A percentile compares a stretch with the other conserved stretches of the same genome.
Conservation (phyloP, 92 coral and sea anemone species). For the Bergia sp. region DNA sequence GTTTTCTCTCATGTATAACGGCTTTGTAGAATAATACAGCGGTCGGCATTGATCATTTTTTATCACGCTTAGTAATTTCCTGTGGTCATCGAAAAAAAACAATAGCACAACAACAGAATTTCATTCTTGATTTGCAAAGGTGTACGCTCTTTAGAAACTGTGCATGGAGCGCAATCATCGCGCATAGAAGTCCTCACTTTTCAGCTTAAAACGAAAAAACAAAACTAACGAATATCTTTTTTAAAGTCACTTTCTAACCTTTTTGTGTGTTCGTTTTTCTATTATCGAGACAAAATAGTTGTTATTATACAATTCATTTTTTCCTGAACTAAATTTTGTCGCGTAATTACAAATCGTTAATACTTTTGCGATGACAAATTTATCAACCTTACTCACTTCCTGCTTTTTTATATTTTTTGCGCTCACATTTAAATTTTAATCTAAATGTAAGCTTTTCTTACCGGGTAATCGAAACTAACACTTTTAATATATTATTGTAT, state of each 20-base stretch:
- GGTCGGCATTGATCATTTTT: constrained; percentile 3
- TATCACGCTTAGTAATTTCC: constrained; percentile 29
- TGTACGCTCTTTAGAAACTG: neutral
- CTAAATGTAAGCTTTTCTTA: neutral
- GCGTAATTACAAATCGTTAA: constrained; percentile 32
- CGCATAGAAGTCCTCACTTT: neutral
- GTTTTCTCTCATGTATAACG: neutral
- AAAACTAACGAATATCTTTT: too few species aligned
- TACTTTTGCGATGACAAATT: neutral
- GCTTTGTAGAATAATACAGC: neutral
- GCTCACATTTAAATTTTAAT: constrained; percentile 14
- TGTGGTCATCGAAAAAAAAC: neutral
- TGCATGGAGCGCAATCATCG: neutral
- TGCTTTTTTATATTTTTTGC: constrained; percentile 5
- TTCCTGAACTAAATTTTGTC: constrained; percentile 8
- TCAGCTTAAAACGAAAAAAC: neutral
- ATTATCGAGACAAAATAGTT: neutral
- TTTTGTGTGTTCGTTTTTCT: neutral
- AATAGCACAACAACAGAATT: neutral
- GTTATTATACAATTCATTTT: neutral
- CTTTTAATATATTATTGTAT: constrained; percentile 27
- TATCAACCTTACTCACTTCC: neutral
- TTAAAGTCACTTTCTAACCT: neutral
- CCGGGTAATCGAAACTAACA: constrained; percentile 31
- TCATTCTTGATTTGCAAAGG: neutral